Evolutionary conservation across 1,140 invertebrate genomes (phyloP), one percentile per base, ranked within the genome.

Genomic region (Anadara kagoshimensis): DNA sequence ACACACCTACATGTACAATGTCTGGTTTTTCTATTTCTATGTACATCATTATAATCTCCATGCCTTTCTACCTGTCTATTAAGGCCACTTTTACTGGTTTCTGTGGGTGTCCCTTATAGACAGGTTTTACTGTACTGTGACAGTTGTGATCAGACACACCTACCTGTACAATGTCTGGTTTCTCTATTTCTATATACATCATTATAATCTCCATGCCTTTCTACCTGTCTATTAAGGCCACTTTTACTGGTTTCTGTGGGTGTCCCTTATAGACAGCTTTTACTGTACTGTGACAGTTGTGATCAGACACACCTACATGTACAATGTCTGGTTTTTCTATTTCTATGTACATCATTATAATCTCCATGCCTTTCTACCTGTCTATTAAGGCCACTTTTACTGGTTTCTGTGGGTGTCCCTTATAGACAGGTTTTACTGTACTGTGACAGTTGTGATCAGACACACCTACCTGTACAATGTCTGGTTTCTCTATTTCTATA

Each of bases 21-120:
- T 99, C 97, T 75, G 96, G 94, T 88, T 98, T 98, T 85, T 99
- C 97, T 80, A 98, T 96, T 91, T 99, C 97, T 80, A 98, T 93
- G 85, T 94, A 98, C 94, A 98, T 96, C 56, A 99, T 90, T 1
- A 93, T 93, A 68, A 99, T 93, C 87, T 98, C 96, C 51, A 94
- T 90, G 10, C 95, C 94, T 16, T 97, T 90, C n/a, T n/a, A n/a
- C n/a, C n/a, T n/a, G n/a, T n/a, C n/a, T n/a, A n/a, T n/a, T n/a
- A n/a, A n/a, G n/a, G n/a, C n/a, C n/a, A n/a, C n/a, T n/a, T n/a
- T n/a, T n/a, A n/a, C n/a, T n/a, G n/a, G n/a, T n/a, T n/a, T n/a
- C n/a, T n/a, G n/a, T n/a, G n/a, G n/a, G n/a, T n/a, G n/a, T n/a
- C n/a, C n/a, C n/a, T n/a, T n/a, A n/a, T n/a, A n/a, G n/a, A n/a